A percentile compares a stretch with the other conserved stretches of the same genome.
Conservation (phyloP, 2,797 vertebrate species). For the Scyliorhinus canicula region DNA sequence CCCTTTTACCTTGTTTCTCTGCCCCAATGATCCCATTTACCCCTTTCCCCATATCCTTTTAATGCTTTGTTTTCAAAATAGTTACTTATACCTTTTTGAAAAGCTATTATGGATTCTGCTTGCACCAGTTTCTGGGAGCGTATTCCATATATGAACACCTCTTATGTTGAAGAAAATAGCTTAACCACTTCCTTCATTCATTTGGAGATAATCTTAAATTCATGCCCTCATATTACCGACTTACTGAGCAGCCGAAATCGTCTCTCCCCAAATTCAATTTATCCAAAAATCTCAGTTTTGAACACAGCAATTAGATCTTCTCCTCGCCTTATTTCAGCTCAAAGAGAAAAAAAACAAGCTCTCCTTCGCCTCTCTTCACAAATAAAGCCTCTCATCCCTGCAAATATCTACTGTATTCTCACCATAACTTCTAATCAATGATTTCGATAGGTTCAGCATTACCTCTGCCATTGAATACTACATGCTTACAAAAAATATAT, state of each 20-base stretch:
- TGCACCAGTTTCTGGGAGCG: background rate
- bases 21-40: background rate
- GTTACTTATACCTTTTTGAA: background rate
- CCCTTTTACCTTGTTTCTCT: background rate
- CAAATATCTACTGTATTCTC: background rate
- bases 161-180: background rate
- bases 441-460: background rate
- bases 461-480: background rate
- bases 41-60: background rate
- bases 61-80: background rate
- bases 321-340: background rate
- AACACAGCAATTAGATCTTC: background rate
- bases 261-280: background rate
- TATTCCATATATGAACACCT: background rate
- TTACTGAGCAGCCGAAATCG: background rate
- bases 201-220: background rate
- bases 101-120: background rate
- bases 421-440: background rate
- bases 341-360: background rate
- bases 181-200: background rate
- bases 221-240: background rate
- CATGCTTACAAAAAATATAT: background rate
- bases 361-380: background rate
- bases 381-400: background rate
- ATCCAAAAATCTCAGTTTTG: constrained; percentile 2